These are phyloP conservation scores for Brachyhypopomus gauderio DNA, from an alignment of 2,113 vertebrate species.

Conservation along the genomic window DNA sequence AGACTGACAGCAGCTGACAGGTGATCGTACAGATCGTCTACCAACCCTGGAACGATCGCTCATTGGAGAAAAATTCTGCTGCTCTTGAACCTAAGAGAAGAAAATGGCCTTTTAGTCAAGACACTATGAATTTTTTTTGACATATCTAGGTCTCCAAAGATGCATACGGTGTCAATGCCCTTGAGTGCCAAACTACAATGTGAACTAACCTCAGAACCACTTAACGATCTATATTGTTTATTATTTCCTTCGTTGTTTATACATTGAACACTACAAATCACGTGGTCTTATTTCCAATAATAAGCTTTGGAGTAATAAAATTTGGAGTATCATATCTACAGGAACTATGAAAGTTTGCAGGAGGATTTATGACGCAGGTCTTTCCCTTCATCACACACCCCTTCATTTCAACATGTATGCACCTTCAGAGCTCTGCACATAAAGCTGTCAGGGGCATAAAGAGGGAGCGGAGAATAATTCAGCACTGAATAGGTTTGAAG, in stretches of 20 bases:
- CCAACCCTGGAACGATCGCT: conserved; percentile 19
- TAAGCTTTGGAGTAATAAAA: not conserved
- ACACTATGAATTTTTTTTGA: conserved; percentile 32
- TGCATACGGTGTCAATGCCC: conserved; percentile 33
- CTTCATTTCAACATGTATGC: conserved; percentile 19
- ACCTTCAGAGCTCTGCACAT: conserved; percentile 9
- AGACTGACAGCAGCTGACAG: conserved; percentile 43
- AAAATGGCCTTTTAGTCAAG: conserved; percentile 33
- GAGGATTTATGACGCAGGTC: not conserved
- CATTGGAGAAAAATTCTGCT: conserved; percentile 12
- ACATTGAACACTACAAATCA: not conserved
- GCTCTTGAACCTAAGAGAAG: conserved; percentile 8
- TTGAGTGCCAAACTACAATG: conserved; percentile 15
- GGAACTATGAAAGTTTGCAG: not conserved
- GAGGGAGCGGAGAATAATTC: conserved; percentile 31
- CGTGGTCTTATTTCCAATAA: no score
- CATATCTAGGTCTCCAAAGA: conserved; percentile 51
- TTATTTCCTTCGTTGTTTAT: not conserved
- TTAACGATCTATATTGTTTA: not conserved
- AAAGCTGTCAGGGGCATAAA: conserved; percentile 13
- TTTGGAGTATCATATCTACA: not conserved
- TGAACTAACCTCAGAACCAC: conserved; percentile 12
- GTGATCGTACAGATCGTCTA: conserved; percentile 22
- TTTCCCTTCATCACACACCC: not conserved
- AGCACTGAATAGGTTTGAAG: not conserved